Percentiles rank a stretch among this genome's conserved stretches.
Conservation (phyloP, 2,888 invertebrate species). For the Listrodromus nycthemerus region DNA sequence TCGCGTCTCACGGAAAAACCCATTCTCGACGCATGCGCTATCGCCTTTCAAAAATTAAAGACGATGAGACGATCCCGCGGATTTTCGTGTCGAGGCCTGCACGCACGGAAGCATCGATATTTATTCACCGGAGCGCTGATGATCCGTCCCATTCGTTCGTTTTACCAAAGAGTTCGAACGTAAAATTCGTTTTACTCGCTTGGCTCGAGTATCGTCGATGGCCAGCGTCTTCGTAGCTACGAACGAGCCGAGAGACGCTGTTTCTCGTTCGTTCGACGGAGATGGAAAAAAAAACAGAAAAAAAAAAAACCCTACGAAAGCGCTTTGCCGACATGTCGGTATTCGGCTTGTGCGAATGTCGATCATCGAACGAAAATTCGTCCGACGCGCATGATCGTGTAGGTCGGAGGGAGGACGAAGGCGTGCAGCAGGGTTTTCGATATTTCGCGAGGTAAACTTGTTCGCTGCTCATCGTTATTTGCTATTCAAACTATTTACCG, state of each 20-base stretch:
- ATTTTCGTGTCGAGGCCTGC: slow-evolving; percentile 25
- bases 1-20: slow-evolving; percentile 28
- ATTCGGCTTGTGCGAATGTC: not conserved
- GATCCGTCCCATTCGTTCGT: not conserved
- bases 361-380: slow-evolving; percentile 5
- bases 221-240: not conserved
- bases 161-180: not conserved
- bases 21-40: slow-evolving; percentile 51
- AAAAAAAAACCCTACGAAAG: not conserved
- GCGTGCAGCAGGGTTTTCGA: slow-evolving; percentile 51
- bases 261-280: not conserved
- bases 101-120: not conserved
- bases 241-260: not conserved
- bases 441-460: slow-evolving; percentile 46
- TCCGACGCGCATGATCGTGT: slow-evolving; percentile 33
- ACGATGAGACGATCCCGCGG: slow-evolving; percentile 38
- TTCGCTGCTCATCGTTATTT: slow-evolving; percentile 43
- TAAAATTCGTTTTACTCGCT: not conserved
- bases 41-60: slow-evolving; percentile 33
- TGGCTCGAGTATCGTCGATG: too few species aligned
- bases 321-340: not conserved
- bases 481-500: slow-evolving; percentile 11
- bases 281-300: not conserved
- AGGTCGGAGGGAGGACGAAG: slow-evolving; percentile 23
- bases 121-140: not conserved